phyloP scores from a whole-genome alignment of 2,797 vertebrate genomes.

The Arrhamphus sclerolepis region DNA sequence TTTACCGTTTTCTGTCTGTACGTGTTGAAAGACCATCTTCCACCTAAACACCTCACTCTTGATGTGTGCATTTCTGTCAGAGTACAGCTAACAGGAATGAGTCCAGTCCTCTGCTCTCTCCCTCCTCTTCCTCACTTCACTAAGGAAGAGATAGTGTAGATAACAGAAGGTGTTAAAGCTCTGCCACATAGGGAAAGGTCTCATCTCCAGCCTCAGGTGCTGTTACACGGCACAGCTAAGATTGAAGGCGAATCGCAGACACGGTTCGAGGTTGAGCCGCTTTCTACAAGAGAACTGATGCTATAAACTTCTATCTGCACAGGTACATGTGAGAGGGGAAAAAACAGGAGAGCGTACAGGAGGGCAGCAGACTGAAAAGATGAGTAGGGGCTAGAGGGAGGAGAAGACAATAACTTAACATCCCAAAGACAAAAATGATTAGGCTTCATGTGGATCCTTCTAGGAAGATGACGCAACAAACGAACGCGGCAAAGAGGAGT shows the following conservation, averaged over 20 bases:
- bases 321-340: conserved; percentile 28
- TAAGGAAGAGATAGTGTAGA: conserved; percentile 54
- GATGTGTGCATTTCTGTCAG: conserved; percentile 40
- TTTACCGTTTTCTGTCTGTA: conserved; percentile 19
- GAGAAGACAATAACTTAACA: conserved; percentile 39
- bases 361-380: conserved; percentile 38
- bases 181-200: conserved; percentile 66
- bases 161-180: conserved; percentile 69
- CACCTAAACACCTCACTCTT: conserved; percentile 36
- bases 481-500: conserved; percentile 31
- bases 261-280: conserved; percentile 62
- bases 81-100: conserved; percentile 38
- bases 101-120: conserved; percentile 25
- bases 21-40: conserved; percentile 46
- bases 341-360: conserved; percentile 13
- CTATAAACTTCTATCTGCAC: conserved; percentile 46
- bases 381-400: conserved; percentile 14
- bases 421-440: conserved; percentile 45
- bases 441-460: conserved; percentile 40
- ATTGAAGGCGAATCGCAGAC: conserved; percentile 71
- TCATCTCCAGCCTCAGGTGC: conserved; percentile 72
- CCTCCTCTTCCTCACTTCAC: conserved; percentile 40
- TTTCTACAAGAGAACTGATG: conserved; percentile 51
- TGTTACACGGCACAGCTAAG: conserved; percentile 52
- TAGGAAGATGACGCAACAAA: conserved; percentile 29